A percentile compares a stretch with the other conserved stretches of the same genome.
These are phyloP conservation scores for Pedicia rivosa DNA, from an alignment of 2,888 invertebrate genomes.

Conservation along the genomic window DNA sequence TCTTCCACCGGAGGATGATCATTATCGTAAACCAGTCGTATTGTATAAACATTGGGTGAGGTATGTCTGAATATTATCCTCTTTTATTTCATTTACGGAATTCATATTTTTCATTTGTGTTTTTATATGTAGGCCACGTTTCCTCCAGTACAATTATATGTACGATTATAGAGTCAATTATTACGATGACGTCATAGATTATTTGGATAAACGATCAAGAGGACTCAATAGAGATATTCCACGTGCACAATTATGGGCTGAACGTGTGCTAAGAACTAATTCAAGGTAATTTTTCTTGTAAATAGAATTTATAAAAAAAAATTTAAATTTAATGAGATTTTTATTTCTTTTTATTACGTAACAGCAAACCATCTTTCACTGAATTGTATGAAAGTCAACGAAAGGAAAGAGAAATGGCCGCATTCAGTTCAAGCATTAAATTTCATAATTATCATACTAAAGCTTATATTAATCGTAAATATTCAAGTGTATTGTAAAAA, in stretches of 20 bases:
- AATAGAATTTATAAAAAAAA: background rate
- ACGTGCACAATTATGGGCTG: slow-evolving; percentile 72
- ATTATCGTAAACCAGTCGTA: slow-evolving; percentile 48
- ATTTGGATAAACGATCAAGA: slow-evolving; percentile 56
- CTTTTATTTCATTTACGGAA: background rate
- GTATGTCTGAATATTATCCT: slow-evolving; percentile 24
- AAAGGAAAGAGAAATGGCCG: slow-evolving; percentile 35
- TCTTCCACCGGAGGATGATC: slow-evolving; percentile 32
- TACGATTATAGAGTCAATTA: slow-evolving; percentile 75
- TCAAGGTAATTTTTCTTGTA: slow-evolving; percentile 18
- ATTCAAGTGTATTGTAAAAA: slow-evolving; percentile 34
- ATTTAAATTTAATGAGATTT: background rate
- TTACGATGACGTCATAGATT: slow-evolving; percentile 72
- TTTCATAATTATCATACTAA: slow-evolving; percentile 61
- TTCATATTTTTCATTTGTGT: background rate
- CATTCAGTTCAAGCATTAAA: slow-evolving; percentile 46
- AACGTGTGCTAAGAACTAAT: slow-evolving; percentile 61
- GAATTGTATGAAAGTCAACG: slow-evolving; percentile 16
- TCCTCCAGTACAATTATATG: slow-evolving; percentile 66
- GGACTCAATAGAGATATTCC: slow-evolving; percentile 55
- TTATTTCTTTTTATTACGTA: background rate
- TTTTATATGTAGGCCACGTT: slow-evolving; percentile 45
- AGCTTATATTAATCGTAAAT: slow-evolving; percentile 58
- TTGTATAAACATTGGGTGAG: slow-evolving; percentile 70
- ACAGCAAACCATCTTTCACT: slow-evolving; percentile 8